phyloP scores from a whole-genome alignment of 2,888 invertebrate species.

The Coenonympha glycerion region DNA sequence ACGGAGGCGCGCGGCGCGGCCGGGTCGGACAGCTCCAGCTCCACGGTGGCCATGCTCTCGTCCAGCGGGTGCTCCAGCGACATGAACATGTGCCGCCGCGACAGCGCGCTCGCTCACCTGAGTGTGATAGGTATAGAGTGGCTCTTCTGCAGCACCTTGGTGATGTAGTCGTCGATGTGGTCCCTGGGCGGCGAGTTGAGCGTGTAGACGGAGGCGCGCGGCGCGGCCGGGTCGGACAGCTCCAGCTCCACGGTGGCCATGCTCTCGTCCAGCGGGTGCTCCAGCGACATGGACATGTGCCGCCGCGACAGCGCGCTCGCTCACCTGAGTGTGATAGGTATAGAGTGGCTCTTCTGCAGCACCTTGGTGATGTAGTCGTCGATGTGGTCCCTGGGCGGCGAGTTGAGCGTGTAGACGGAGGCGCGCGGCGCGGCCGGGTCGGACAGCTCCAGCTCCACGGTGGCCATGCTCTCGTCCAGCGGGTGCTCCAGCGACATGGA shows the following conservation, averaged over 20 bases:
- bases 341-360: constrained; percentile 90
- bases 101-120: constrained; percentile 89
- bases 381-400: constrained; percentile 52
- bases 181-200: constrained; percentile 62
- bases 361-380: constrained; percentile 74
- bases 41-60: constrained; percentile 94
- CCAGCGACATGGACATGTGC: constrained; percentile 91
- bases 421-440: constrained; percentile 88
- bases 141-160: constrained; percentile 84
- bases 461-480: constrained; percentile 92
- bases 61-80: constrained; percentile 94
- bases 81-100: constrained; percentile 90
- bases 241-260: constrained; percentile 95
- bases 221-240: constrained; percentile 84
- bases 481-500: constrained; percentile 95
- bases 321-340: constrained; percentile 94
- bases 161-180: constrained; percentile 66
- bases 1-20: constrained; percentile 86
- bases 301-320: no score
- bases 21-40: constrained; percentile 88
- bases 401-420: constrained; percentile 80
- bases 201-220: constrained; percentile 86
- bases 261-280: constrained; percentile 93
- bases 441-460: constrained; percentile 89
- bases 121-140: constrained; percentile 94